phyloP scores from a whole-genome alignment of 2,113 vertebrate genomes.

The Tursiops truncatus region DNA sequence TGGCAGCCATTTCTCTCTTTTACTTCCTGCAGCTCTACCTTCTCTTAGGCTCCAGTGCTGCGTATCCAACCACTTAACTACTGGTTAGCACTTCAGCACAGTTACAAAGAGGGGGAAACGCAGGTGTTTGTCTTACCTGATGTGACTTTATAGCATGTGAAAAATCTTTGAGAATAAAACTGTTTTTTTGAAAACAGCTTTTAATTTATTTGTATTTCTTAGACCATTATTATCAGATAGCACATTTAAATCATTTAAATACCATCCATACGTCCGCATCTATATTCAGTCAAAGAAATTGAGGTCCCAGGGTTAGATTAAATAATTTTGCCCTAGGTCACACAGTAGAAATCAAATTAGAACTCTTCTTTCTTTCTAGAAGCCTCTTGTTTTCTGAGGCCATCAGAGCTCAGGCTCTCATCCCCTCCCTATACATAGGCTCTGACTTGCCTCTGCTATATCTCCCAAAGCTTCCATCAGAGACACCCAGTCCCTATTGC shows the following conservation, averaged over 20 bases:
- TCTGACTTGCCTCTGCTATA: not conserved
- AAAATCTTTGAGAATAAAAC: not conserved
- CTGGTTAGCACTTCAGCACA: not conserved
- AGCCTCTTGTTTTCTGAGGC: not conserved
- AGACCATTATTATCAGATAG: not conserved
- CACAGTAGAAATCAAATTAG: not conserved
- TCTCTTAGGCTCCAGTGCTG: not conserved
- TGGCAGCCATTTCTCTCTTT: not conserved
- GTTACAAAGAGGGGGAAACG: not conserved
- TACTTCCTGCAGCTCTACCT: not conserved
- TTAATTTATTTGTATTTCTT: not conserved
- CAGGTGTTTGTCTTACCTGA: not conserved
- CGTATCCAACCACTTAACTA: rapidly evolving
- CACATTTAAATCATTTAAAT: not conserved
- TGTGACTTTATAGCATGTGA: not conserved
- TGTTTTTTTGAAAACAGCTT: not conserved
- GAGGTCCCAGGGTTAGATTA: not conserved
- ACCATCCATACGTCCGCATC: not conserved
- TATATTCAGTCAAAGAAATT: not conserved
- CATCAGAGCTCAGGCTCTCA: not conserved
- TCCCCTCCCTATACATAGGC: not conserved
- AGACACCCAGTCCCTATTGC: not conserved
- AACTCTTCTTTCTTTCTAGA: not conserved
- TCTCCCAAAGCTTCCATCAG: not conserved
- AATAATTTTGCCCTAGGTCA: not conserved